Evolutionary conservation across 2,888 invertebrate species (phyloP), one percentile per base, ranked within the genome.

Genomic region (Dryobotodes eremita): DNA sequence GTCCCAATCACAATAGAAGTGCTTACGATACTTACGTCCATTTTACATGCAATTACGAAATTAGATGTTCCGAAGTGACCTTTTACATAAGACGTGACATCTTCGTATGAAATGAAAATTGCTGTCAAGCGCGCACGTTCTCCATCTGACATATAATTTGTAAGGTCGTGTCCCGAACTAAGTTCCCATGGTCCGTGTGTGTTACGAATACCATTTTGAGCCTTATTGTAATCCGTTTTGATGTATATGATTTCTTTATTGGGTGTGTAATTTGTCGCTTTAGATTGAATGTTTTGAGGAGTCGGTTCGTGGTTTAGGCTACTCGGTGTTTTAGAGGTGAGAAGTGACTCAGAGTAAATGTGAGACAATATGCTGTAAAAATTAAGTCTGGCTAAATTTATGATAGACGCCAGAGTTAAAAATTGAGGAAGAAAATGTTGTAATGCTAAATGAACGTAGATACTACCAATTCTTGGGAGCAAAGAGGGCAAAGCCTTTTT

Each of bases 111-210:
- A 89, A 90, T 86, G 87, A 84, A 87, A 88, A 89, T 90, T 88
- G 85, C 86, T 90, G 91, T 90, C 91, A 91, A 88, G 88, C 88
- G 74, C 65, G 88, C 94, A 95, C 95, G 95, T 94, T 89, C 91
- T 76, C 80, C 89, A 84, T 92, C 94, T 94, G 95, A 79, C 94
- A 92, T 95, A 92, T 95, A 94, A 95, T 95, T 89, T 89, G 88
- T 87, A 80, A 88, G 90, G 90, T 84, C 91, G 91, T 92, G 85
- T 89, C 92, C 88, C 89, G 86, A 75, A 76, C 82, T 71, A 74
- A 85, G 91, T 93, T 93, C 93, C 92, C 93, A 93, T 88, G 91
- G 85, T 82, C 82, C 62, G 78, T 61, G 74, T 74, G 69, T 74
- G 75, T 77, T 83, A 84, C 75, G 73, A 84, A 89, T 89, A 80